These are phyloP conservation scores for Eugnorisma glareosa DNA, from an alignment of 2,888 invertebrate species.

Conservation along the genomic window DNA sequence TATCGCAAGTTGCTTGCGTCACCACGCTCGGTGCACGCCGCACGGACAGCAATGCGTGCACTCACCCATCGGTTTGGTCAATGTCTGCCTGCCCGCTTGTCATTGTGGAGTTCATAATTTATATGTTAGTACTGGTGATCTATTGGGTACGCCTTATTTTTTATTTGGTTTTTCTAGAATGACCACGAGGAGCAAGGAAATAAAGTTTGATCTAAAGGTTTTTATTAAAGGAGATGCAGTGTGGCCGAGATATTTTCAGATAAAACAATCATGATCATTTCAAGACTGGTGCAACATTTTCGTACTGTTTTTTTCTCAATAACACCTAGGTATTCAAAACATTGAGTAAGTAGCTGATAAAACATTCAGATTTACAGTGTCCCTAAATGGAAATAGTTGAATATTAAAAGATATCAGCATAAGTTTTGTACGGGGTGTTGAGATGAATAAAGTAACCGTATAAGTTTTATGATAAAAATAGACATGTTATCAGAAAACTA, in stretches of 20 bases:
- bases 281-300: neutral
- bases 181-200: neutral
- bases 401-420: neutral
- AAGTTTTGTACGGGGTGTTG: neutral
- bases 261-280: neutral
- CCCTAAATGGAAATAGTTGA: neutral
- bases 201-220: neutral
- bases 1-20: slow-evolving; percentile 62
- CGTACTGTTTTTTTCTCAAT: neutral
- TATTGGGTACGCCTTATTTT: neutral
- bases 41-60: slow-evolving; percentile 38
- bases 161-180: neutral
- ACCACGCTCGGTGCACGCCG: slow-evolving; percentile 30
- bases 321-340: neutral
- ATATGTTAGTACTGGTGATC: slow-evolving; percentile 6
- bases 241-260: no score
- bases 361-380: neutral
- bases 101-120: slow-evolving; percentile 20
- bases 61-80: slow-evolving; percentile 43
- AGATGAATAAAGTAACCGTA: neutral
- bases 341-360: neutral
- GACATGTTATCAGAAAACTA: slow-evolving; percentile 3
- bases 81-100: slow-evolving; percentile 17
- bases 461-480: slow-evolving; percentile 14
- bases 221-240: neutral